A percentile compares a stretch with the other conserved stretches of the same genome.
These are phyloP conservation scores for Nansenia antarctica DNA, from an alignment of 2,113 vertebrate genomes.

Conservation along the genomic window DNA sequence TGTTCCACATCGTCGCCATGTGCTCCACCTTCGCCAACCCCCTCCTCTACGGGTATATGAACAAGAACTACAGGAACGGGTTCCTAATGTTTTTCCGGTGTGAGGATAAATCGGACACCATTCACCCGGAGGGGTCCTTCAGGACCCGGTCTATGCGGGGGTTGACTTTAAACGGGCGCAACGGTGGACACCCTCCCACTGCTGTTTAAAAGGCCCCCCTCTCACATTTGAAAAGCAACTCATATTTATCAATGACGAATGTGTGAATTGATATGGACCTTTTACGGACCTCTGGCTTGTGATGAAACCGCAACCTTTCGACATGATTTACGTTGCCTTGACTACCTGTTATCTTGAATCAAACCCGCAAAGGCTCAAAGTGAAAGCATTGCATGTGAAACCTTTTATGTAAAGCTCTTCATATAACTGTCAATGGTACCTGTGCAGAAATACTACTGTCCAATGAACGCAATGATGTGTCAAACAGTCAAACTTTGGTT, in stretches of 20 bases:
- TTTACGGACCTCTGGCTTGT: constrained; percentile 7
- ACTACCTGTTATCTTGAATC: constrained; percentile 21
- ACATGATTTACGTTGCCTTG: constrained; percentile 35
- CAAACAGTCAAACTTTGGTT: constrained; percentile 40
- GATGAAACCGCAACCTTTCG: constrained; percentile 43
- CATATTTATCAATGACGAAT: too few species aligned
- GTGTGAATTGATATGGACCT: background rate
- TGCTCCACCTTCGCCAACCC: constrained; percentile 91
- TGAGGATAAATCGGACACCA: constrained; percentile 81
- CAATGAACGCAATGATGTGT: constrained; percentile 39
- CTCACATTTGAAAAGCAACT: too few species aligned
- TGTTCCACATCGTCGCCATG: constrained; percentile 91
- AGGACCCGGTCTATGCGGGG: constrained; percentile 78
- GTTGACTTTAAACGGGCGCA: constrained; percentile 74
- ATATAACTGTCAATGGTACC: constrained; percentile 49
- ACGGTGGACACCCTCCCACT: constrained; percentile 76
- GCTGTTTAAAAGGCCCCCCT: constrained; percentile 85
- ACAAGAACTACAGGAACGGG: constrained; percentile 91
- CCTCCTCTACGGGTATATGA: constrained; percentile 93
- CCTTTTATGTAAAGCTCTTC: constrained; percentile 37
- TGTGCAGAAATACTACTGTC: constrained; percentile 39
- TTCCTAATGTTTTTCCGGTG: constrained; percentile 91
- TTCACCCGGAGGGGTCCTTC: constrained; percentile 84
- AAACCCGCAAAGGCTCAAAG: constrained; percentile 18
- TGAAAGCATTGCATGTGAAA: constrained; percentile 57